Evolutionary conservation across 2,113 vertebrate species (phyloP).

Genomic region (Xenotilapia leptura): DNA sequence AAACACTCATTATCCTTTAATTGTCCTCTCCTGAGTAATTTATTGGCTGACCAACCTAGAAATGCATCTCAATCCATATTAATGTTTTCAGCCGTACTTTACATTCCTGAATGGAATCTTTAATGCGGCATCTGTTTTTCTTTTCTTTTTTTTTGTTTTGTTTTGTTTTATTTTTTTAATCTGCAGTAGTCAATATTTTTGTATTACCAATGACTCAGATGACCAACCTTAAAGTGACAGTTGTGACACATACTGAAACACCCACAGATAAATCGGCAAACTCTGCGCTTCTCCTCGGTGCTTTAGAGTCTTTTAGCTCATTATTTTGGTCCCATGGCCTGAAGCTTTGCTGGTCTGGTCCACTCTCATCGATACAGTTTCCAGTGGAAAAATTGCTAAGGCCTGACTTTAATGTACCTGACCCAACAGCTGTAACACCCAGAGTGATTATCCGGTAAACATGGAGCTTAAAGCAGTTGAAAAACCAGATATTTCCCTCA

Average conservation of each 20-base stretch:
- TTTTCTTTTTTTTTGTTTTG: background rate
- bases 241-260: background rate
- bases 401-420: background rate
- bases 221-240: background rate
- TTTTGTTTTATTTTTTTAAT: background rate
- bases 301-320: background rate
- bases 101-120: background rate
- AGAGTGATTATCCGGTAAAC: background rate
- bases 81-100: background rate
- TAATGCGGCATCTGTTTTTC: background rate
- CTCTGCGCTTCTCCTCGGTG: background rate
- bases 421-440: background rate
- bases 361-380: background rate
- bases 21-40: constrained; percentile 6
- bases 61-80: background rate
- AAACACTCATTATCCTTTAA: constrained; percentile 22
- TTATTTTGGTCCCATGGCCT: background rate
- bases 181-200: background rate
- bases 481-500: background rate
- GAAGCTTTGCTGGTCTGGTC: background rate
- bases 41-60: constrained; percentile 4
- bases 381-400: background rate
- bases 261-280: background rate
- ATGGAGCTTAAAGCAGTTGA: background rate
- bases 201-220: background rate